Evolutionary conservation across 2,113 vertebrate genomes (phyloP).

Genomic region (Vidua chalybeata): DNA sequence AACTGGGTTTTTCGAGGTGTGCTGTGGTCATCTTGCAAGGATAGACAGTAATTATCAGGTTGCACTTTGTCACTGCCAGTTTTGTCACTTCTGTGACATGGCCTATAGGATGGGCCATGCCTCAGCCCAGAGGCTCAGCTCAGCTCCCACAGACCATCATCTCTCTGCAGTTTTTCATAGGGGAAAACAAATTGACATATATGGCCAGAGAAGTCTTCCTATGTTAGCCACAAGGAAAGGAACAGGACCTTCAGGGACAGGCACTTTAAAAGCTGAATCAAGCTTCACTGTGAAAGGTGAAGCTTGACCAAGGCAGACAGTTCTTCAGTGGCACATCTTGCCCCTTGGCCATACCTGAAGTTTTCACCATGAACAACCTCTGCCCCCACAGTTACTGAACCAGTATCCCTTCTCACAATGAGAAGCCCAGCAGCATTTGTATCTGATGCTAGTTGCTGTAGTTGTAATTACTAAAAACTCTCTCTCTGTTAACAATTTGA

Average conservation of each 20-base stretch:
- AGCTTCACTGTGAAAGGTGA: not conserved
- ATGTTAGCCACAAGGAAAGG: not conserved
- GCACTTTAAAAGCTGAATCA: not conserved
- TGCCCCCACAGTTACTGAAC: not conserved
- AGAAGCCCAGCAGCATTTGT: not conserved
- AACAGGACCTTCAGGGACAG: not conserved
- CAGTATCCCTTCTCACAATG: not conserved
- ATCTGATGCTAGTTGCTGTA: not conserved
- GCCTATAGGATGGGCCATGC: not conserved
- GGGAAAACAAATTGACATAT: not conserved
- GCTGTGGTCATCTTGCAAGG: not conserved
- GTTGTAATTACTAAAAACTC: not conserved
- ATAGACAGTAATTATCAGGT: not conserved
- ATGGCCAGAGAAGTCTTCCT: not conserved
- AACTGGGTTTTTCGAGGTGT: not conserved
- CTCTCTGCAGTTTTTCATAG: not conserved
- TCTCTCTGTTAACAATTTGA: not conserved
- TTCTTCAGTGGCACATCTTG: not conserved
- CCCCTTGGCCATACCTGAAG: not conserved
- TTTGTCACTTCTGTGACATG: not conserved
- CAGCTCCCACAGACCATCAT: accelerated
- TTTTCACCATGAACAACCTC: not conserved
- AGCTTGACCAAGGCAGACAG: not conserved
- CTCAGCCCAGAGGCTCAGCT: not conserved
- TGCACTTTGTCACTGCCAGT: not conserved